Evolutionary conservation across 1,140 invertebrate species (phyloP).

Genomic region (Ectropis grisescens): DNA sequence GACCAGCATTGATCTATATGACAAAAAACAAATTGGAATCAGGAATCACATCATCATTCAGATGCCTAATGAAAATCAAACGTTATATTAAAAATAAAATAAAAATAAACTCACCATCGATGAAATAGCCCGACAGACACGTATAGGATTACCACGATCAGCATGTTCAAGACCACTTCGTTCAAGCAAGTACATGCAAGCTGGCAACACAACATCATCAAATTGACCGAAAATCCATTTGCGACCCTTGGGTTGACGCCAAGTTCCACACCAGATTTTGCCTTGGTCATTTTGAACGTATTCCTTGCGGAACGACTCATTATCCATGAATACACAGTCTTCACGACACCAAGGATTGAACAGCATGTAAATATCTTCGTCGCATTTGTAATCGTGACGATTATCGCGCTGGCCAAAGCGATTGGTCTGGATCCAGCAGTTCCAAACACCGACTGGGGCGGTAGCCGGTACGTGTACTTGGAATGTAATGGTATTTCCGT

Average conservation of each 20-base stretch:
- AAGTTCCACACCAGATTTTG: slow-evolving; percentile 83
- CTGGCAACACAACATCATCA: slow-evolving; percentile 77
- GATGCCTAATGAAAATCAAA: too few species aligned
- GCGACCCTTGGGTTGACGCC: slow-evolving; percentile 74
- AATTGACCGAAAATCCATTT: slow-evolving; percentile 85
- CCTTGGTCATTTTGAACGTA: slow-evolving; percentile 83
- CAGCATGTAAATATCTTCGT: slow-evolving; percentile 77
- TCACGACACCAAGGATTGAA: slow-evolving; percentile 88
- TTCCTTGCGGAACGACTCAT: slow-evolving; percentile 75
- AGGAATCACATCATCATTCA: too few species aligned
- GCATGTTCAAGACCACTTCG: slow-evolving; percentile 72
- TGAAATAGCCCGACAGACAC: slow-evolving; percentile 78
- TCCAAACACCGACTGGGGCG: slow-evolving; percentile 79
- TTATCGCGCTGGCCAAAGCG: slow-evolving; percentile 66
- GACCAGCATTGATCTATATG: slow-evolving; percentile 68
- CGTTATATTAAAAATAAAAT: slow-evolving; percentile 25
- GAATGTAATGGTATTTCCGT: slow-evolving; percentile 73
- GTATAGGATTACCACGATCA: slow-evolving; percentile 78
- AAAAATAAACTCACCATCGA: slow-evolving; percentile 71
- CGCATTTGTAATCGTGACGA: slow-evolving; percentile 70
- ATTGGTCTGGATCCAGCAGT: slow-evolving; percentile 74
- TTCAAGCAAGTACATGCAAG: slow-evolving; percentile 75
- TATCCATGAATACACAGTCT: slow-evolving; percentile 78
- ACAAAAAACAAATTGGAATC: neutral
- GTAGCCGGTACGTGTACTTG: slow-evolving; percentile 74